A percentile compares a stretch with the other conserved stretches of the same genome.
Evolutionary conservation across 2,888 invertebrate genomes (phyloP).

Genomic region (Eupithecia subumbrata): DNA sequence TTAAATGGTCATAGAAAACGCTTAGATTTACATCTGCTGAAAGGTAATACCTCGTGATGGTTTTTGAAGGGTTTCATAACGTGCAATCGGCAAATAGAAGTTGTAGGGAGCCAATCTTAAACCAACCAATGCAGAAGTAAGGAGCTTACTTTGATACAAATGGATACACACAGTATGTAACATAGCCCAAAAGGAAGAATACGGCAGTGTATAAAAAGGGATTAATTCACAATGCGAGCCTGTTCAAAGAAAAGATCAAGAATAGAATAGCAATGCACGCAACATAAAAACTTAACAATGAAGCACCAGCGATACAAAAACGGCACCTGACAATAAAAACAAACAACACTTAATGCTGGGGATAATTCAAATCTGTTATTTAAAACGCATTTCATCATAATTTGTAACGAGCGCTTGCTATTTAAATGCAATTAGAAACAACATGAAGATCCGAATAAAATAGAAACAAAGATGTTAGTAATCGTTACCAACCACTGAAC

Average conservation of each 20-base stretch:
- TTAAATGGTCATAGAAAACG: slow-evolving; percentile 60
- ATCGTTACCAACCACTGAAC: slow-evolving; percentile 38
- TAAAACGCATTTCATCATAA: background rate
- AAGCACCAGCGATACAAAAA: slow-evolving; percentile 33
- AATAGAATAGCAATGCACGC: slow-evolving; percentile 31
- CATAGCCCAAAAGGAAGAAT: background rate
- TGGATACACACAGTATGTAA: background rate
- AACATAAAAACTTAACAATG: slow-evolving; percentile 37
- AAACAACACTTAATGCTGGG: slow-evolving; percentile 16
- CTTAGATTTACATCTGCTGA: slow-evolving; percentile 65
- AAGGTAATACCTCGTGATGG: slow-evolving; percentile 47
- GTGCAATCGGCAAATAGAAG: slow-evolving; percentile 52
- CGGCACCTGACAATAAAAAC: slow-evolving; percentile 35
- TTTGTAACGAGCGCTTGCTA: background rate
- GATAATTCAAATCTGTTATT: background rate
- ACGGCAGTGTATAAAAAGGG: background rate
- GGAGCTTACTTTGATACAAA: background rate
- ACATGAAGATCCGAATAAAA: slow-evolving; percentile 16
- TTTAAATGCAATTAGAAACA: slow-evolving; percentile 14
- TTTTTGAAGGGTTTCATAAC: slow-evolving; percentile 40
- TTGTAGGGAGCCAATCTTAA: slow-evolving; percentile 44
- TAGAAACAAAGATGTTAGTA: slow-evolving; percentile 45
- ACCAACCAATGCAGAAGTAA: slow-evolving; percentile 16
- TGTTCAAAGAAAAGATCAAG: slow-evolving; percentile 19
- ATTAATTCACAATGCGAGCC: slow-evolving; percentile 14